These are phyloP conservation scores for Tauraco erythrolophus DNA, from an alignment of 2,113 vertebrate genomes.

Conservation along the genomic window DNA sequence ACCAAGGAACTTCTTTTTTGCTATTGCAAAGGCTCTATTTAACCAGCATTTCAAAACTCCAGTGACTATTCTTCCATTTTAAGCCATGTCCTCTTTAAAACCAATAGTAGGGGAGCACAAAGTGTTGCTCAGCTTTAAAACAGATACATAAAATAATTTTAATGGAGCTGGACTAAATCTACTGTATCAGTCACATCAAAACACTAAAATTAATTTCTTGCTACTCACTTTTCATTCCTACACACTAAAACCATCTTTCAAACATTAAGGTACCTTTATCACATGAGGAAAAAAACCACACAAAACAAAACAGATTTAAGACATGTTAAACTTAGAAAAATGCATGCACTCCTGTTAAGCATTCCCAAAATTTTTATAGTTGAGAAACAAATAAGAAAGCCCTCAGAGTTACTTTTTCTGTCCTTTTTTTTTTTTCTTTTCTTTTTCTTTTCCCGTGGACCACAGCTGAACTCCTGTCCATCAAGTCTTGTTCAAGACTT, in stretches of 20 bases:
- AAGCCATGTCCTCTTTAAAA: not conserved
- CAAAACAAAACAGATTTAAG: too few relatives aligned
- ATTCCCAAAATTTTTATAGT: not conserved
- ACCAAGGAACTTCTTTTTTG: not conserved
- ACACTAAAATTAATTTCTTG: not conserved
- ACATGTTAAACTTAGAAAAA: not conserved
- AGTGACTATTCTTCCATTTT: not conserved
- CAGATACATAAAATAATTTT: not conserved
- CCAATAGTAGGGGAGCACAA: not conserved
- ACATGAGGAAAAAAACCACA: too few relatives aligned
- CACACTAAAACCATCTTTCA: not conserved
- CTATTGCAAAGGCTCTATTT: not conserved
- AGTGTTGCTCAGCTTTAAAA: not conserved
- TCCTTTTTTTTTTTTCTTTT: not conserved
- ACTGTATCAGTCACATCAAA: not conserved
- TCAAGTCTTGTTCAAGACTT: not conserved
- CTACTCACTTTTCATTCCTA: not conserved
- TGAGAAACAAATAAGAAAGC: not conserved
- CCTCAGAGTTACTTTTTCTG: not conserved
- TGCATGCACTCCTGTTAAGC: not conserved
- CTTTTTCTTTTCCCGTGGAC: not conserved
- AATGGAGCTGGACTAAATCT: not conserved
- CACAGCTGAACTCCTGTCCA: not conserved
- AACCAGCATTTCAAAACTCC: constrained; percentile 21
- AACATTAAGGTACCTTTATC: not conserved